Conservation (phyloP, 2,888 invertebrate species). For the Perizoma affinitatum region DNA sequence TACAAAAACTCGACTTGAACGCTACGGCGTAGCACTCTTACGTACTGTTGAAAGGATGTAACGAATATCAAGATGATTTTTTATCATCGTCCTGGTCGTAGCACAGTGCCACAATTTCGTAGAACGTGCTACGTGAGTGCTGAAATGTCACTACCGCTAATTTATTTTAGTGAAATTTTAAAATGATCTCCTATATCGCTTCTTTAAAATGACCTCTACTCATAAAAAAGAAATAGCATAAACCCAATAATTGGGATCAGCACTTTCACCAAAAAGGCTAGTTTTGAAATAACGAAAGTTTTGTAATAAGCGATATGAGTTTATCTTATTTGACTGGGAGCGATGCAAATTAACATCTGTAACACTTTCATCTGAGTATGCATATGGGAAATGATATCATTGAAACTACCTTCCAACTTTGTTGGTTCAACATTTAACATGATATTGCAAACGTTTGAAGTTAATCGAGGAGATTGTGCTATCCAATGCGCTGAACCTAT, state of each 20-base stretch:
- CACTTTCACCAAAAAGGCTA: neutral
- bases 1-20: slow-evolving; percentile 5
- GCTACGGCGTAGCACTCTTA: slow-evolving; percentile 32
- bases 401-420: slow-evolving; percentile 32
- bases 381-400: slow-evolving; percentile 25
- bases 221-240: no score
- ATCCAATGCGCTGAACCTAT: slow-evolving; percentile 18
- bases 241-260: no score
- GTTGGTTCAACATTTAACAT: slow-evolving; percentile 25
- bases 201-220: no score
- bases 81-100: neutral
- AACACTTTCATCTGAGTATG: slow-evolving; percentile 18
- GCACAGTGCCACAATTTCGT: neutral
- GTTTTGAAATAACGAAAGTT: slow-evolving; percentile 20
- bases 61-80: neutral
- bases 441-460: slow-evolving; percentile 20
- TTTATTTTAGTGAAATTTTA: no score
- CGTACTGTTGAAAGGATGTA: slow-evolving; percentile 4
- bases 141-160: no score
- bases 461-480: slow-evolving; percentile 21
- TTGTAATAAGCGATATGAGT: slow-evolving; percentile 34
- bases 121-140: neutral
- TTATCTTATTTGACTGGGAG: slow-evolving; percentile 29
- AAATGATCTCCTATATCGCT: no score
- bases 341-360: slow-evolving; percentile 28